These are phyloP conservation scores for Drosophila tani DNA, from an alignment of 1,140 invertebrate species.

Conservation along the genomic window DNA sequence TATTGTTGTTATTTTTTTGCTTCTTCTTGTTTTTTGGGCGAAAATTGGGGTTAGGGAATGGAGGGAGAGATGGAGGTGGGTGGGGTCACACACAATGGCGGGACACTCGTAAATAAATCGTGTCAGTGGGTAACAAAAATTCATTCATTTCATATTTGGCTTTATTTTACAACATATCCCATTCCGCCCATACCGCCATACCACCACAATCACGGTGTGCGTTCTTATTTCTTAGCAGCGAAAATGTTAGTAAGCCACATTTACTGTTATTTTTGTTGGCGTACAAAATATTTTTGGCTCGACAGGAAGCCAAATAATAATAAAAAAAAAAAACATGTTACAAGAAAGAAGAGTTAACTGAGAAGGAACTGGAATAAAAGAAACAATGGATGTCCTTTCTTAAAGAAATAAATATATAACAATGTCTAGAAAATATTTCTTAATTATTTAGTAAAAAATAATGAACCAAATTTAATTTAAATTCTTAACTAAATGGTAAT, in stretches of 20 bases:
- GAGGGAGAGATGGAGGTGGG: slow-evolving; percentile 48
- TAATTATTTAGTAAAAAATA: neutral
- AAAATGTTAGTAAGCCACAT: slow-evolving; percentile 74
- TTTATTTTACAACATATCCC: slow-evolving; percentile 52
- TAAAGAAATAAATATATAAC: neutral
- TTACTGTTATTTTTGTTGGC: slow-evolving; percentile 75
- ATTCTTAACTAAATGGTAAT: neutral
- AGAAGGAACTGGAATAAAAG: neutral
- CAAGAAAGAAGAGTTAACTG: slow-evolving; percentile 47
- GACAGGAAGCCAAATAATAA: slow-evolving; percentile 38
- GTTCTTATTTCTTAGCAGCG: slow-evolving; percentile 40
- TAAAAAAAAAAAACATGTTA: slow-evolving; percentile 33
- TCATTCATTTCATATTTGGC: slow-evolving; percentile 81
- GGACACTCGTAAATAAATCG: slow-evolving; percentile 82
- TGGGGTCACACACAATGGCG: slow-evolving; percentile 53
- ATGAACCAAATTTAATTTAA: neutral
- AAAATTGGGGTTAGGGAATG: slow-evolving; percentile 29
- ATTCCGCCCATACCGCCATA: neutral
- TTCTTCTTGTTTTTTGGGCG: slow-evolving; percentile 10
- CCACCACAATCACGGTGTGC: slow-evolving; percentile 10
- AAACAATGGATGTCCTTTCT: slow-evolving; percentile 32
- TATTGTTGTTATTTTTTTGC: slow-evolving; percentile 6
- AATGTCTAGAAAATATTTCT: neutral
- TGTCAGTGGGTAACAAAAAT: slow-evolving; percentile 83
- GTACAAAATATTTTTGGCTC: slow-evolving; percentile 68